Evolutionary conservation across 2,888 invertebrate species (phyloP).

Genomic region (Rhaphigaster nebulosa): DNA sequence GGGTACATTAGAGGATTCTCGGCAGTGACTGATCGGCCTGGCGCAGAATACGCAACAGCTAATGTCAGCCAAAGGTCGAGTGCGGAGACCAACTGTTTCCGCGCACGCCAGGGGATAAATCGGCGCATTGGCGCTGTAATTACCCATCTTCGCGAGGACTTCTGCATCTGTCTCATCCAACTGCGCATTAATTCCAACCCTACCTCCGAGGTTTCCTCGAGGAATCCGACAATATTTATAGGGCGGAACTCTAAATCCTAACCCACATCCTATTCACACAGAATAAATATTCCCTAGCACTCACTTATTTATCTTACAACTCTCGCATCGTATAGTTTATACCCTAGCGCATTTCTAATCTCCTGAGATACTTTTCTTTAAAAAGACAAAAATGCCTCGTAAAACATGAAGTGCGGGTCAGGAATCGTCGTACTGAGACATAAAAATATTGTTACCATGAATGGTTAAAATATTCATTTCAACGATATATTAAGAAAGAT

Average conservation of each 20-base stretch:
- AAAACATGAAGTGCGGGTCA: slow-evolving; percentile 21
- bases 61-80: slow-evolving; percentile 18
- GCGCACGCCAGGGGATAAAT: slow-evolving; percentile 9
- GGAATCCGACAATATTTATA: slow-evolving; percentile 48
- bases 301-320: neutral
- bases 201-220: neutral
- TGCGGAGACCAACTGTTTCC: neutral
- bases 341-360: slow-evolving; percentile 30
- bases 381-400: neutral
- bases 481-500: neutral
- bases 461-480: slow-evolving; percentile 28
- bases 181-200: slow-evolving; percentile 46
- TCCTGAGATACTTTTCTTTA: neutral
- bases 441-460: slow-evolving; percentile 9
- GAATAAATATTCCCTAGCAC: slow-evolving; percentile 51
- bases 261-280: slow-evolving; percentile 49
- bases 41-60: slow-evolving; percentile 1
- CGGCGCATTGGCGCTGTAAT: slow-evolving; percentile 13
- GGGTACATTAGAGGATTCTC: neutral
- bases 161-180: slow-evolving; percentile 29
- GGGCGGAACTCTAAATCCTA: slow-evolving; percentile 52
- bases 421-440: neutral
- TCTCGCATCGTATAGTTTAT: neutral
- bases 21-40: neutral
- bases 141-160: slow-evolving; percentile 18